Conservation (phyloP, 53 echinoderm and acorn worm genomes). For the Stichopus horrens region DNA sequence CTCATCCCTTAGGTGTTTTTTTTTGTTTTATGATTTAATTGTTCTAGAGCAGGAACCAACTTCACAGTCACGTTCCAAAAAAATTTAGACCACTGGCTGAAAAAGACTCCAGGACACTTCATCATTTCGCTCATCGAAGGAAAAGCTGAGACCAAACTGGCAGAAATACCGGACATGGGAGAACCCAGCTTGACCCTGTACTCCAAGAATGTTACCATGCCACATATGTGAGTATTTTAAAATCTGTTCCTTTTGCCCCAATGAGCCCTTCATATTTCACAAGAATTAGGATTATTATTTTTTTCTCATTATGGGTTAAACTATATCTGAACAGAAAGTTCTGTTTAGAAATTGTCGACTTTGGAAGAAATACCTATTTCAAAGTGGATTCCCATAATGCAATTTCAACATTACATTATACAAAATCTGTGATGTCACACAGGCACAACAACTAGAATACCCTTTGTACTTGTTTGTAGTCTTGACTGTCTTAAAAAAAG, state of each 20-base stretch:
- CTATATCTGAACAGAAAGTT: not conserved
- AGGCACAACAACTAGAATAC: no score
- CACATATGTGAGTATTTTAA: constrained; percentile 54
- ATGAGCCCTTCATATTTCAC: no score
- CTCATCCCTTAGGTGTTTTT: no score
- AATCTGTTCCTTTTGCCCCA: no score
- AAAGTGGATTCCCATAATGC: no score
- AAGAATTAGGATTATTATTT: not conserved
- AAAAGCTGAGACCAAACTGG: constrained; percentile 38
- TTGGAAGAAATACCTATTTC: not conserved
- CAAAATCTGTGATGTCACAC: no score
- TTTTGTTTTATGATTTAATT: no score
- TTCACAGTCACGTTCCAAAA: constrained; percentile 87
- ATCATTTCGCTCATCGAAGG: constrained; percentile 47
- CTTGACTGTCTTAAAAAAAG: no score
- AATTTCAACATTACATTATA: no score
- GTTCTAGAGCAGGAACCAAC: constrained; percentile 61
- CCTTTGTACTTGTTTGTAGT: no score
- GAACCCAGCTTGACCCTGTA: constrained; percentile 79
- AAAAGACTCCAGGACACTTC: constrained; percentile 72
- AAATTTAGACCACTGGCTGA: constrained; percentile 76
- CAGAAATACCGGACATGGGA: constrained; percentile 55
- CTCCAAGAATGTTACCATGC: constrained; percentile 78
- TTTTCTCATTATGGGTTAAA: no score
- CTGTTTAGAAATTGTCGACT: not conserved